Percentiles rank a stretch among this genome's conserved stretches.
Evolutionary conservation across 2,888 invertebrate genomes (phyloP).

Genomic region (Meiosimyza decipiens): DNA sequence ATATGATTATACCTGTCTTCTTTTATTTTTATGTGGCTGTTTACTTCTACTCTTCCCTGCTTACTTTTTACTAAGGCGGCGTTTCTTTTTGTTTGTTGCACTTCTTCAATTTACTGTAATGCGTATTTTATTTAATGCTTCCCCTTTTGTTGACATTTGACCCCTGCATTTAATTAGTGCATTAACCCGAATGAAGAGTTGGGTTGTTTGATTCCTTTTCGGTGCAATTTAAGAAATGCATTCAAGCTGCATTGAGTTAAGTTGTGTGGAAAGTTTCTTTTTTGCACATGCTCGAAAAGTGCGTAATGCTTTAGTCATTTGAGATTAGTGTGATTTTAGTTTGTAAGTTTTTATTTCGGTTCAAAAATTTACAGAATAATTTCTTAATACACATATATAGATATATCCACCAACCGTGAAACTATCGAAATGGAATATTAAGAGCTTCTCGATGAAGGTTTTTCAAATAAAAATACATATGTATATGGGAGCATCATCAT

Average conservation of each 20-base stretch:
- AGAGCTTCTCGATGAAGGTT: no score
- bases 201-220: no score
- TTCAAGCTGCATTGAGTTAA: background rate
- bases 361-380: no score
- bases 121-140: constrained; percentile 15
- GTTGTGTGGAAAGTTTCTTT: constrained; percentile 8
- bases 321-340: no score
- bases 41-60: background rate
- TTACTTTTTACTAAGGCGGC: constrained; percentile 21
- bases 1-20: background rate
- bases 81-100: constrained; percentile 36
- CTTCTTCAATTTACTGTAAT: constrained; percentile 33
- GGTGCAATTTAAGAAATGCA: background rate
- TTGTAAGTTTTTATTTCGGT: no score
- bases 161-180: constrained; percentile 29
- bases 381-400: no score
- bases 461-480: no score
- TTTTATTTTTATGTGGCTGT: background rate
- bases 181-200: constrained; percentile 9
- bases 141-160: constrained; percentile 32
- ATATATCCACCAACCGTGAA: no score
- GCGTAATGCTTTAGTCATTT: no score
- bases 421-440: no score
- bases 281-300: background rate
- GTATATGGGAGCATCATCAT: no score